Conservation (phyloP, 2,113 vertebrate species). For the Scomber japonicus region DNA sequence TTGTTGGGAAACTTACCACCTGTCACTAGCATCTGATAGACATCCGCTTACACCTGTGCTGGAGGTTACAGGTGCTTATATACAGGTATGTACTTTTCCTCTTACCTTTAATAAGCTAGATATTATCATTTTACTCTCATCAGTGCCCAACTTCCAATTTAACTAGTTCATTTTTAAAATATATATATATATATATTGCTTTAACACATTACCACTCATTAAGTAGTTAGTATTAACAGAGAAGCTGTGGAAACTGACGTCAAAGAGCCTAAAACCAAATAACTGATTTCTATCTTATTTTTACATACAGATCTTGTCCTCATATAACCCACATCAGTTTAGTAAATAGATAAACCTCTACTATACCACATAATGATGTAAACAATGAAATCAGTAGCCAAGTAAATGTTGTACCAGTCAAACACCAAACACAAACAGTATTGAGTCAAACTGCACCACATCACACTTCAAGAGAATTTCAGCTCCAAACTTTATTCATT, state of each 20-base stretch:
- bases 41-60: constrained; percentile 57
- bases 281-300: not conserved
- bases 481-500: constrained; percentile 64
- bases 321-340: not conserved
- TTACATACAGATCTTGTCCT: constrained; percentile 13
- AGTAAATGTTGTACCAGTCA: constrained; percentile 29
- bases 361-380: constrained; percentile 17
- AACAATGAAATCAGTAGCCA: constrained; percentile 11
- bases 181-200: too few species aligned
- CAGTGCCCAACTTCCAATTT: not conserved
- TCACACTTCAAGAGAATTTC: constrained; percentile 35
- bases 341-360: not conserved
- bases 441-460: constrained; percentile 34
- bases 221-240: too few species aligned
- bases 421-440: constrained; percentile 24
- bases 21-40: constrained; percentile 63
- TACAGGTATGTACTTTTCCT: not conserved
- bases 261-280: not conserved
- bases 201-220: too few species aligned
- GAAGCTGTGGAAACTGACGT: not conserved
- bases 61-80: constrained; percentile 26
- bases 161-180: too few species aligned
- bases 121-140: not conserved
- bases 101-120: not conserved
- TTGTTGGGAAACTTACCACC: constrained; percentile 62